Percentiles rank a stretch among this genome's conserved stretches.
Evolutionary conservation across 2,797 vertebrate species (phyloP).

Genomic region (Pygocentrus nattereri): DNA sequence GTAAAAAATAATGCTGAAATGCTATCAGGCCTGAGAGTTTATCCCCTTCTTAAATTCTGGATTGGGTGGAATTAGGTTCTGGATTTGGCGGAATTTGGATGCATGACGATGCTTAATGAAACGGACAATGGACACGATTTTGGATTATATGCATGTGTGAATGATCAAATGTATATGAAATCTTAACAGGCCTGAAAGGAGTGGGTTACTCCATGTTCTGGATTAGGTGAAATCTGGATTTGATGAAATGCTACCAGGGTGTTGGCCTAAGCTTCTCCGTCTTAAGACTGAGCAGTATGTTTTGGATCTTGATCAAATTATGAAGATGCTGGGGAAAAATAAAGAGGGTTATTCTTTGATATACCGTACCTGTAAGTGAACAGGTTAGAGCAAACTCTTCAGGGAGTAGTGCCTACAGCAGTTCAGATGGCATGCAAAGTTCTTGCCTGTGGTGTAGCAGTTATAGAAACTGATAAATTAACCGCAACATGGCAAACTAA

Average conservation of each 20-base stretch:
- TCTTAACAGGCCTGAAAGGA: neutral
- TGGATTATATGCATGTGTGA: neutral
- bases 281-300: neutral
- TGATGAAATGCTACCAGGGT: neutral
- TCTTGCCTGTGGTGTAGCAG: neutral
- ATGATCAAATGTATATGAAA: neutral
- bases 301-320: neutral
- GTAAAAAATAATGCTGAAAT: no score
- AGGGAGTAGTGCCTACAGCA: neutral
- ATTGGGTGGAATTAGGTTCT: no score
- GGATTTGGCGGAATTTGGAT: no score
- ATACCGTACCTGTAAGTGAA: neutral
- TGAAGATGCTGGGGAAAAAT: neutral
- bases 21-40: no score
- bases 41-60: no score
- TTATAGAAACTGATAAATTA: slow-evolving; percentile 10
- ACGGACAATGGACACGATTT: neutral
- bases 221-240: neutral
- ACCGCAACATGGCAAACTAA: slow-evolving; percentile 10
- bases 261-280: neutral
- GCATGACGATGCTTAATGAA: no score
- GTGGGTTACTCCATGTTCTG: neutral
- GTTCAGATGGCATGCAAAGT: slow-evolving; percentile 19
- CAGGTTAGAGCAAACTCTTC: neutral
- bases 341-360: neutral